Percentiles rank a stretch among this genome's conserved stretches.
Evolutionary conservation across 1,140 invertebrate genomes (phyloP).

Genomic region (Ylistrum balloti): DNA sequence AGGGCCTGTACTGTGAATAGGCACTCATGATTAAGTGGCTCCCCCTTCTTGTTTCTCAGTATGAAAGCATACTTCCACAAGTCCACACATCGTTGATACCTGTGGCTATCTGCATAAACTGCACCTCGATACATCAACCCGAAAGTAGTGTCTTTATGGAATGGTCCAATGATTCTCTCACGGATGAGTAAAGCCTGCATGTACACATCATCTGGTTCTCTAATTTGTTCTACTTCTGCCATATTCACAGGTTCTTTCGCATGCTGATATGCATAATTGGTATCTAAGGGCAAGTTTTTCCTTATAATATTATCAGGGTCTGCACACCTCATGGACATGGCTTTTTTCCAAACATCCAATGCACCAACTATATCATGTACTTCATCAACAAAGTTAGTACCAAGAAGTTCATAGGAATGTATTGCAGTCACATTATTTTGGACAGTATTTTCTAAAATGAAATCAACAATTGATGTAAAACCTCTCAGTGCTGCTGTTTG

Average conservation of each 20-base stretch:
- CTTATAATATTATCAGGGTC: constrained; percentile 88
- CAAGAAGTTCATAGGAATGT: constrained; percentile 94
- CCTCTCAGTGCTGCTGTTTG: constrained; percentile 95
- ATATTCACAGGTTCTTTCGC: constrained; percentile 90
- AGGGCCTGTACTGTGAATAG: constrained; percentile 95
- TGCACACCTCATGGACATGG: constrained; percentile 88
- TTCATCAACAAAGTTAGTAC: constrained; percentile 97
- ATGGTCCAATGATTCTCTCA: constrained; percentile 95
- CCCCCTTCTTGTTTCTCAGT: constrained; percentile 88
- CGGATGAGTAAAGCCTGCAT: constrained; percentile 97
- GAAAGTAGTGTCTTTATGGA: constrained; percentile 97
- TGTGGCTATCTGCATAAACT: constrained; percentile 94
- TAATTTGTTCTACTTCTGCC: constrained; percentile 91
- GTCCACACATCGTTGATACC: constrained; percentile 94
- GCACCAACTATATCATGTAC: constrained; percentile 95
- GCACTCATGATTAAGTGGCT: constrained; percentile 93
- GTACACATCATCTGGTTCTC: constrained; percentile 97
- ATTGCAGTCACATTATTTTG: constrained; percentile 91
- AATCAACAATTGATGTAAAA: constrained; percentile 90
- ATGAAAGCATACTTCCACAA: constrained; percentile 96
- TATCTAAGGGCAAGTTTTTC: constrained; percentile 58
- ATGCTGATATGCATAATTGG: constrained; percentile 89
- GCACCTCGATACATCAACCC: constrained; percentile 96
- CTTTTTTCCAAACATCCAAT: constrained; percentile 93
- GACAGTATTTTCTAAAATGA: constrained; percentile 86